A percentile compares a stretch with the other conserved stretches of the same genome.
phyloP scores from a whole-genome alignment of 2,888 invertebrate species.

The Eupithecia insigniata region DNA sequence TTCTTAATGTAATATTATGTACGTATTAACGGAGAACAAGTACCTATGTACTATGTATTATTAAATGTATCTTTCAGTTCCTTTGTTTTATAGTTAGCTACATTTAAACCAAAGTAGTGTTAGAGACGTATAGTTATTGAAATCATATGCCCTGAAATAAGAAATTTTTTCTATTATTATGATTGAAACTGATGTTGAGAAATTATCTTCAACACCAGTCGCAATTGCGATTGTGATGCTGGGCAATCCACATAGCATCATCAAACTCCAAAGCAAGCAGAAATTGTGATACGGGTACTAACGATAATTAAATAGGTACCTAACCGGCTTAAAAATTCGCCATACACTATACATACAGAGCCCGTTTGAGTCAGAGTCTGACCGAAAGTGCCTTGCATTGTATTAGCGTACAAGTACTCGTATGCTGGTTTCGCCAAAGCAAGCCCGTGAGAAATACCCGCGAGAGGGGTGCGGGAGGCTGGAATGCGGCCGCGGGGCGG shows the following conservation, averaged over 20 bases:
- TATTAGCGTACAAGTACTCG: conserved; percentile 36
- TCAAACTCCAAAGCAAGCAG: background rate
- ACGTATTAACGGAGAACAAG: conserved; percentile 17
- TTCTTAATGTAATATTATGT: conserved; percentile 31
- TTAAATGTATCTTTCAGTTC: conserved; percentile 2
- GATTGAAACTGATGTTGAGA: too few species aligned
- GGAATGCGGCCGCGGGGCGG: conserved; percentile 80
- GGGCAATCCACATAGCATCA: background rate
- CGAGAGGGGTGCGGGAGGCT: conserved; percentile 70
- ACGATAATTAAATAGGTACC: background rate
- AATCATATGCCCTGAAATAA: background rate
- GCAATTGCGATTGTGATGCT: background rate
- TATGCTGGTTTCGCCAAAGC: conserved; percentile 77
- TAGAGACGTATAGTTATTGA: background rate
- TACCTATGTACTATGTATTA: too few species aligned
- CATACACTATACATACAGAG: too few species aligned
- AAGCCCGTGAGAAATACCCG: conserved; percentile 83
- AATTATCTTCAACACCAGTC: background rate
- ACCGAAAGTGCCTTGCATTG: conserved; percentile 48
- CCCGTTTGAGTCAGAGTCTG: conserved; percentile 19
- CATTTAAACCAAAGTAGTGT: background rate
- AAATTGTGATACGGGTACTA: background rate
- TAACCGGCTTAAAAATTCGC: background rate
- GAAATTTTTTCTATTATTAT: too few species aligned
- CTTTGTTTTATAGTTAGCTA: background rate